Percentiles rank a stretch among this genome's conserved stretches.
Evolutionary conservation across 2,888 invertebrate species (phyloP).

Genomic region (Hecatera dysodea): DNA sequence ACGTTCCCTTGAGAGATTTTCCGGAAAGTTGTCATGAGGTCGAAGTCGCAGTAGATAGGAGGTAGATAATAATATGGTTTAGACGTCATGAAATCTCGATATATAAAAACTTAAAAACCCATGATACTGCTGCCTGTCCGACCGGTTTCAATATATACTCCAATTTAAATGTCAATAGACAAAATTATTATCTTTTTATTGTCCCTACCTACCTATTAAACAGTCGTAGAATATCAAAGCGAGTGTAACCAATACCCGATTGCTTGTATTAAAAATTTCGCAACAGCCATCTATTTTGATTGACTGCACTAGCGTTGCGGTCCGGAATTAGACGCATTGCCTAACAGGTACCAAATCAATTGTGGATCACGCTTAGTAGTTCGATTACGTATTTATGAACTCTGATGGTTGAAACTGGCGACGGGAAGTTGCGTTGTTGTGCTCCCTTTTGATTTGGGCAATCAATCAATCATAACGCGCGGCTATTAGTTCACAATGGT

Average conservation of each 20-base stretch:
- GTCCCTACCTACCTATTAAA: too few species aligned
- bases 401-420: conserved; percentile 41
- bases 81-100: conserved; percentile 13
- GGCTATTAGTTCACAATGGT: conserved; percentile 8
- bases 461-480: conserved; percentile 39
- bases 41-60: too few species aligned
- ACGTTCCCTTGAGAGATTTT: too few species aligned
- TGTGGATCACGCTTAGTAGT: conserved; percentile 54
- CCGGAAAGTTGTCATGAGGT: too few species aligned
- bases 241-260: conserved; percentile 33
- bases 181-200: conserved; percentile 25
- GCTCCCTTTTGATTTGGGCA: conserved; percentile 50
- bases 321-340: conserved; percentile 72
- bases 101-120: conserved; percentile 15
- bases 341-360: conserved; percentile 68
- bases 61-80: neutral
- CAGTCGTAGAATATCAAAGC: conserved; percentile 41
- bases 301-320: conserved; percentile 62
- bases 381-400: conserved; percentile 55
- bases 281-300: conserved; percentile 69
- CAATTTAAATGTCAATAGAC: conserved; percentile 47
- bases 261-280: conserved; percentile 71
- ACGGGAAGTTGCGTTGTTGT: conserved; percentile 42
- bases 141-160: conserved; percentile 26
- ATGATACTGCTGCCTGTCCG: conserved; percentile 1